Base-by-base conservation (phyloP, 2,888 invertebrate species). In the Bursaphelenchus okinawaensis region DNA sequence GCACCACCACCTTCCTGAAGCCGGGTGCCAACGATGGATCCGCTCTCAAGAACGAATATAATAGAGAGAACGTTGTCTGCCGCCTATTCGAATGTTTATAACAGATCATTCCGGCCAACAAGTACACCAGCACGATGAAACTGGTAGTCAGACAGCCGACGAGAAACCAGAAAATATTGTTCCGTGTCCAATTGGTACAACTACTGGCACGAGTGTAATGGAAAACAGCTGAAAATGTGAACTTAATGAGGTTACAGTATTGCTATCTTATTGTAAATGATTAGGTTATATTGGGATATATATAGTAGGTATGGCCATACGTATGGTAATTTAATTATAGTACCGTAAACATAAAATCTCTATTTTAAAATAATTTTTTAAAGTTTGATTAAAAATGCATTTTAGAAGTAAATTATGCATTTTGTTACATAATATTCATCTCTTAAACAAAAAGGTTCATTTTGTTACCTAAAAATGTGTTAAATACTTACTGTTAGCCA, bases 121-220 rank as follows among this genome's bases (percentile, higher is more conserved):
- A 58, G 57, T 72, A 72, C 19, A 75, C 65, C 4, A 72, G 54
- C 20, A 75, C 66, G 8, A 75, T 31, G 27, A 64, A 65, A 56
- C 67, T 70, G 51, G 79, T 79, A 27, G 73, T 70, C 0, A 79
- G 62, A 52, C 79, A 79, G 26, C 79, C 79, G 23, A 79, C 69
- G 9, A 79, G 66, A 65, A 79, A 79, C 79, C 78, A 78, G 29
- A 79, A 70, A 7, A 77, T 24, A 7, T 75, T 74, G 26, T 68
- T 76, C 7, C 74, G 72, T n/a, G 40, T 16, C 40, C 40, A 40
- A 40, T 40, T 40, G n/a, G 16, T 40, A n/a, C 40, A 40, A n/a
- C 40, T n/a, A 40, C n/a, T 40, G 16, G 40, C 12, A n/a, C 40
- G 40, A 40, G 40, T 40, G 40, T 40, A 40, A 40, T 40, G 40